Percentiles rank a stretch among this genome's conserved stretches.
These are phyloP conservation scores for Polyploca ridens DNA, from an alignment of 2,888 invertebrate genomes.

Conservation along the genomic window DNA sequence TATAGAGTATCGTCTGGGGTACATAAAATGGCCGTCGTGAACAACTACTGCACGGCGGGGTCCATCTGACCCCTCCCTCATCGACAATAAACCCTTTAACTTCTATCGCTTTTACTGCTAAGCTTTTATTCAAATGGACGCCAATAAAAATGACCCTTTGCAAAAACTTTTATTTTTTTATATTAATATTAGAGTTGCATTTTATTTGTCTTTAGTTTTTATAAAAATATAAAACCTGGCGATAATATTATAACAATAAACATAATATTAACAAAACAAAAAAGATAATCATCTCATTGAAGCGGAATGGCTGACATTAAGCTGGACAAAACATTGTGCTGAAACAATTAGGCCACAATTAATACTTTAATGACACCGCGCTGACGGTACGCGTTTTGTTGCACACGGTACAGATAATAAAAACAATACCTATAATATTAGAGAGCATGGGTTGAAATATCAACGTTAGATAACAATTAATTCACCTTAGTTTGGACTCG, in stretches of 20 bases:
- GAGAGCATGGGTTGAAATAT: background rate
- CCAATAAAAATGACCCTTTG: constrained; percentile 2
- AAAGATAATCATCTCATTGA: constrained; percentile 6
- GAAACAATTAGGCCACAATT: constrained; percentile 20
- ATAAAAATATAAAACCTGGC: too few species aligned
- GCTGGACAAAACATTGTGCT: constrained; percentile 10
- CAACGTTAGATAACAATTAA: too few species aligned
- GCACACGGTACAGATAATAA: constrained; percentile 8
- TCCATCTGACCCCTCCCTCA: constrained; percentile 7
- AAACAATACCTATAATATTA: constrained; percentile 4
- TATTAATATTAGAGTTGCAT: too few species aligned
- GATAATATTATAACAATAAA: too few species aligned
- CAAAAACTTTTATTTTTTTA: background rate
- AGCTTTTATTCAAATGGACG: constrained; percentile 13
- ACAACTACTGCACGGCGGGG: constrained; percentile 1
- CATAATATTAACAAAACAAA: background rate
- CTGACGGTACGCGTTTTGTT: constrained; percentile 8
- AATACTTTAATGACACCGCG: constrained; percentile 16
- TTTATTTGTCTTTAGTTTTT: background rate
- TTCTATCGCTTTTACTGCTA: constrained; percentile 11
- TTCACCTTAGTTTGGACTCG: too few species aligned
- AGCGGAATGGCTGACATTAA: background rate
- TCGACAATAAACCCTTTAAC: constrained; percentile 13
- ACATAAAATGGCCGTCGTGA: constrained; percentile 6
- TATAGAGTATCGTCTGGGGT: constrained; percentile 5